Base-by-base conservation (phyloP, 2,113 vertebrate species). In the Alces alces region DNA sequence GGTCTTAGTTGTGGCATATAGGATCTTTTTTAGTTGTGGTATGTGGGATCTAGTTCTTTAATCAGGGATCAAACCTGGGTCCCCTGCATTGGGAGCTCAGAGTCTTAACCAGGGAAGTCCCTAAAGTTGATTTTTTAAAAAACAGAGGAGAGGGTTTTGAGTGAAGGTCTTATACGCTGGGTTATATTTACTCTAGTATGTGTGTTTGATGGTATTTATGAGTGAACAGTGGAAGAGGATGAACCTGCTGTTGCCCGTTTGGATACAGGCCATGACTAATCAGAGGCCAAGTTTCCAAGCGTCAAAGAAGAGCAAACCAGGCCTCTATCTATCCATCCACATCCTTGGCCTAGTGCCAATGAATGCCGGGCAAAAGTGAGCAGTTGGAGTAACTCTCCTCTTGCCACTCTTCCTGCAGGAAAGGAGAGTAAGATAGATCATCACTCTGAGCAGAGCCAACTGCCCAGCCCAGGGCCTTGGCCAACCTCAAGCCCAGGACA, bases 231-330 rank as follows among this genome's bases (percentile, higher is more conserved):
- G 16, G 14, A 45, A 27, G 4, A 19, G 47, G 52, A 30, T 33
- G 45, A 23, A 21, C 27, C 12, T 2, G 0, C 10, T 19, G 1
- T 25, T 43, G 27, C 23, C 45, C 58, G 1, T 43, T 30, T 61
- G 78, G 19, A 57, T 64, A n/a, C 54, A 79, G 90, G 80, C 36
- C 19, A 15, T 30, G n/a, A 45, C 33, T 27, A 91, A 33, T 43
- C 5, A 1, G 58, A 85, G 30, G 25, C 55, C 8, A n/a, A 45
- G 7, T 83, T 27, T 64, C 33, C 27, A 52, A 79, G 39, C n/a
- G 27, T 54, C n/a, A 21, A 12, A 84, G 43, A 78, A 80, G 12
- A 64, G 19, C 17, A 84, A 79, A 58, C 28, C 11, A 27, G 61
- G 73, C 36, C n/a, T 64, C 47, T 33, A 4, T 60, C 64, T 5